phyloP scores from a whole-genome alignment of 1,140 invertebrate genomes.

The Polypedilum pembai region DNA sequence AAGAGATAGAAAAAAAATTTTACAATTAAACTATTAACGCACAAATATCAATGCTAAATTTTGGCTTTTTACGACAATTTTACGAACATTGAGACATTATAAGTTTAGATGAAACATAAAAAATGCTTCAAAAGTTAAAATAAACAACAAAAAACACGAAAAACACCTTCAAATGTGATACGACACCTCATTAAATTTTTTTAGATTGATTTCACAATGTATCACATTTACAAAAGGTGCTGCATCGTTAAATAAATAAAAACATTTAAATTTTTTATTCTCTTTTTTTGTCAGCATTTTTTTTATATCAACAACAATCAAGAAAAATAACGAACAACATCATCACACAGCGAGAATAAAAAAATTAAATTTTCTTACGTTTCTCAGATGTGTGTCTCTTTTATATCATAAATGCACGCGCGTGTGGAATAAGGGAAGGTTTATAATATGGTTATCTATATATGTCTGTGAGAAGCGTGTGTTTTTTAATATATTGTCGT shows the following conservation, averaged over 20 bases:
- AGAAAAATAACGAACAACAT: neutral
- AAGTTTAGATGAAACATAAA: neutral
- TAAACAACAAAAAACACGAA: neutral
- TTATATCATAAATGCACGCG: slow-evolving; percentile 14
- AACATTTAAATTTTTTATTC: neutral
- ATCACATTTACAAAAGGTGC: slow-evolving; percentile 14
- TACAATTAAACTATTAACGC: no score
- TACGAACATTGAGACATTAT: slow-evolving; percentile 10
- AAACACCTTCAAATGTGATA: slow-evolving; percentile 25
- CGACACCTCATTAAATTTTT: slow-evolving; percentile 7
- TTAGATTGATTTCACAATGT: neutral
- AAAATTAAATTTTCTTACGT: slow-evolving; percentile 2
- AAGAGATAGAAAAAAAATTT: no score
- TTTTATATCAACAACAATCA: no score
- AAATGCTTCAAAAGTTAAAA: neutral
- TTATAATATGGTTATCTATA: neutral
- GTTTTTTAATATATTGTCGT: neutral
- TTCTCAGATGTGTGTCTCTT: no score
- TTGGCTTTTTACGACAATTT: neutral
- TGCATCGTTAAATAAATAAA: neutral
- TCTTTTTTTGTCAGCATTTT: neutral
- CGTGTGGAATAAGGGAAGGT: neutral
- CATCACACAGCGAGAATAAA: neutral
- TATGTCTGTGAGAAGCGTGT: slow-evolving; percentile 15
- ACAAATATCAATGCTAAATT: no score